A percentile compares a stretch with the other conserved stretches of the same genome.
Evolutionary conservation across 2,888 invertebrate species (phyloP).

Genomic region (Melanostoma mellinum): DNA sequence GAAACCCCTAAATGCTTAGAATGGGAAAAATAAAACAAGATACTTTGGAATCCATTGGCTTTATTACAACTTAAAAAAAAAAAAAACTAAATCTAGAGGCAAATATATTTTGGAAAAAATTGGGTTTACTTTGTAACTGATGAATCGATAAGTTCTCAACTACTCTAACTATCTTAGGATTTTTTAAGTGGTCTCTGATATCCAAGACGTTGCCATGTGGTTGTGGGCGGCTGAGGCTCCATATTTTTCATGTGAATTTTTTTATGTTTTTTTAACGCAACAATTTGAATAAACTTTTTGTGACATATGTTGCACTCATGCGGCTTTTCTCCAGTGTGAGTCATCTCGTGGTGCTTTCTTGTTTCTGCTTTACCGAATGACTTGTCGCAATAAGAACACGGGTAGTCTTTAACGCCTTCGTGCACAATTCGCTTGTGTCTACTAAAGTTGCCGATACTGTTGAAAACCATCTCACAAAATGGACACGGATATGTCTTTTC

Average conservation of each 20-base stretch:
- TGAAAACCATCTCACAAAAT: slow-evolving; percentile 79
- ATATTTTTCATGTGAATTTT: slow-evolving; percentile 77
- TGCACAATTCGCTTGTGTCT: slow-evolving; percentile 80
- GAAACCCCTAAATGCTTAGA: no score
- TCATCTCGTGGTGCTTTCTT: slow-evolving; percentile 81
- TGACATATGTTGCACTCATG: slow-evolving; percentile 79
- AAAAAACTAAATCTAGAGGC: no score
- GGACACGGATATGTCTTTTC: slow-evolving; percentile 80
- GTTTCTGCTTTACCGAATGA: slow-evolving; percentile 81
- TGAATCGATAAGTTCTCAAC: no score
- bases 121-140: no score
- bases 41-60: no score
- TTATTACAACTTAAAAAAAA: no score
- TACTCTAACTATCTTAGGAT: no score
- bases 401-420: slow-evolving; percentile 80
- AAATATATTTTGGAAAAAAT: no score
- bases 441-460: slow-evolving; percentile 79
- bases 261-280: slow-evolving; percentile 79
- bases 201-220: no score
- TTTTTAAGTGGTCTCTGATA: no score
- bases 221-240: no score
- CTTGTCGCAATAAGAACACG: slow-evolving; percentile 79
- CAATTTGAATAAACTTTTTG: slow-evolving; percentile 80
- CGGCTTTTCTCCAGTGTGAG: slow-evolving; percentile 80
- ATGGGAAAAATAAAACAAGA: no score